Percentiles rank a stretch among this genome's conserved stretches.
Conservation (phyloP, 2,888 invertebrate species). For the Coronaproctus castanopsis region DNA sequence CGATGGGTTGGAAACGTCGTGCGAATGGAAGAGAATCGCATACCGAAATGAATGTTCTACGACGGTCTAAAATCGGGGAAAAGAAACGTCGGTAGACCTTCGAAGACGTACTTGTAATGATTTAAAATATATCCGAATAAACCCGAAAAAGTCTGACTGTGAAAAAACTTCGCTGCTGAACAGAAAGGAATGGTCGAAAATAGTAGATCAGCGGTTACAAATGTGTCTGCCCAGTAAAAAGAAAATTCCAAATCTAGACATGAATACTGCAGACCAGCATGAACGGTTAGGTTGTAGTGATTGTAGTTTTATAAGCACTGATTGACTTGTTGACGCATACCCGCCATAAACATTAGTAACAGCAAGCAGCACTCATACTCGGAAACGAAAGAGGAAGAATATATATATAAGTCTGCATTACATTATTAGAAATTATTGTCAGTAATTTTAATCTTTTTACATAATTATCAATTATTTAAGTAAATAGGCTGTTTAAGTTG, state of each 20-base stretch:
- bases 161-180: not conserved
- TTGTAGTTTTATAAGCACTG: too few relatives aligned
- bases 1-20: not conserved
- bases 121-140: not conserved
- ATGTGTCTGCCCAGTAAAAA: not conserved
- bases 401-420: too few relatives aligned
- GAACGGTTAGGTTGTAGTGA: not conserved
- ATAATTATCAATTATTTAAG: too few relatives aligned
- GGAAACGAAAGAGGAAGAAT: not conserved
- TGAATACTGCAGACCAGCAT: not conserved
- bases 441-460: too few relatives aligned
- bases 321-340: too few relatives aligned
- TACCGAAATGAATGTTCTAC: not conserved
- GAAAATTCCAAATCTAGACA: not conserved
- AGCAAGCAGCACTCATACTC: not conserved
- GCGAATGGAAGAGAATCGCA: not conserved
- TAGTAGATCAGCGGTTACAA: not conserved
- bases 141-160: not conserved
- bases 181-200: not conserved
- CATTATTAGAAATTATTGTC: too few relatives aligned
- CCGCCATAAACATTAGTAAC: not conserved
- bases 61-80: not conserved
- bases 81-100: not conserved
- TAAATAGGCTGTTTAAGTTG: too few relatives aligned
- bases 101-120: not conserved